Evolutionary conservation across 2,113 vertebrate genomes (phyloP), one percentile per base, ranked within the genome.

Genomic region (Epinephelus fuscoguttatus): DNA sequence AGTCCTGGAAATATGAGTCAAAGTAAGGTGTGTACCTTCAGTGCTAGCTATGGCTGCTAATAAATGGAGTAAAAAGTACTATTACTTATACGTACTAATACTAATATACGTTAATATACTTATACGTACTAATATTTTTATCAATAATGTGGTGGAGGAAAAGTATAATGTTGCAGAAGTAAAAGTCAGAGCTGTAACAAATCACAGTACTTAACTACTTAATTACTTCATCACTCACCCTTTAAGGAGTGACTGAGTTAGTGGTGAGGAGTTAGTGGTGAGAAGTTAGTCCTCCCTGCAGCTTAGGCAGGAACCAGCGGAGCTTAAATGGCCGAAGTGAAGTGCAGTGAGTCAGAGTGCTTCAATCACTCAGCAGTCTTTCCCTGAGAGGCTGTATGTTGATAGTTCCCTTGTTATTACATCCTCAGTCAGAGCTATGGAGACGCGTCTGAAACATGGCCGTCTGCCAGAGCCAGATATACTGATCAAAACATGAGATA

Each of bases 321-420:
- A 92, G 91, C 92, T 91, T 93, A 92, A 94, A 95, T 91, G 92
- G 84, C 82, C 50, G 11, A 87, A 91, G 94, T 93, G 95, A 95
- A 94, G 89, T 94, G 95, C 89, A 89, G 90, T 94, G 96, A 97
- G 94, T 94, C 95, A 84, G 94, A 95, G 92, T 93, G 92, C 93
- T 95, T 93, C 91, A 96, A 84, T 93, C 94, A 94, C 78, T 84
- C 91, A 92, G 94, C 95, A 92, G 89, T 91, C 89, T 94, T 89
- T 90, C 86, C 68, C 93, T 86, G 84, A 94, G 90, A 94, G 94
- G 90, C 91, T 88, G 89, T 73, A 95, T 95, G 94, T 95, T 92
- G 88, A 82, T 75, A 93, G 94, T 85, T 84, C 62, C 63, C 80
- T 91, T 90, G 75, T 91, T 86, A 87, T 90, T 81, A 87, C 74